Conservation (phyloP, 2,888 invertebrate genomes). For the Strigamia crassipes region DNA sequence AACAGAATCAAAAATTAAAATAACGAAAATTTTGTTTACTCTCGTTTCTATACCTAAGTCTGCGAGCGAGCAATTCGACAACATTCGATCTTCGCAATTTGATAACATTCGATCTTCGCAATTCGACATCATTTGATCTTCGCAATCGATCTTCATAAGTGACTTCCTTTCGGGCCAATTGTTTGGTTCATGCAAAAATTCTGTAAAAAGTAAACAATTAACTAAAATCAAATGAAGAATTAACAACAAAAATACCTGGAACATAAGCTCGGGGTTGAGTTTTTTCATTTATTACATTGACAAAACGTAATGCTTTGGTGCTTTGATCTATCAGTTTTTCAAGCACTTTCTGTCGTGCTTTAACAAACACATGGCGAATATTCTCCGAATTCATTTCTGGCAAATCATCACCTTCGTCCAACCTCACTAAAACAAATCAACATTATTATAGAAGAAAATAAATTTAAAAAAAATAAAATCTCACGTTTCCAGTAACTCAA, state of each 20-base stretch:
- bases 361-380: neutral
- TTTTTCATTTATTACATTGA: slow-evolving; percentile 15
- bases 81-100: neutral
- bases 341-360: neutral
- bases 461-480: neutral
- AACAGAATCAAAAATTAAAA: neutral
- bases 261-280: neutral
- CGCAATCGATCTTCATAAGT: neutral
- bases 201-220: neutral
- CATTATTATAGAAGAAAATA: neutral
- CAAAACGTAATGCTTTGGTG: neutral
- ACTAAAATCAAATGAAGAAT: neutral
- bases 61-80: neutral
- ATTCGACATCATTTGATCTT: neutral
- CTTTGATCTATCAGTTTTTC: slow-evolving; percentile 1
- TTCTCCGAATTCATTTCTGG: slow-evolving; percentile 1
- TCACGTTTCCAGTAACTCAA: slow-evolving; percentile 18
- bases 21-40: neutral
- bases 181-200: neutral
- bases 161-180: neutral
- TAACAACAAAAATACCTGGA: neutral
- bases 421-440: neutral
- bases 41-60: neutral
- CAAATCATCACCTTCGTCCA: neutral
- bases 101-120: neutral